Base-by-base conservation (phyloP, 2,888 invertebrate species). In the Litoditis marina region DNA sequence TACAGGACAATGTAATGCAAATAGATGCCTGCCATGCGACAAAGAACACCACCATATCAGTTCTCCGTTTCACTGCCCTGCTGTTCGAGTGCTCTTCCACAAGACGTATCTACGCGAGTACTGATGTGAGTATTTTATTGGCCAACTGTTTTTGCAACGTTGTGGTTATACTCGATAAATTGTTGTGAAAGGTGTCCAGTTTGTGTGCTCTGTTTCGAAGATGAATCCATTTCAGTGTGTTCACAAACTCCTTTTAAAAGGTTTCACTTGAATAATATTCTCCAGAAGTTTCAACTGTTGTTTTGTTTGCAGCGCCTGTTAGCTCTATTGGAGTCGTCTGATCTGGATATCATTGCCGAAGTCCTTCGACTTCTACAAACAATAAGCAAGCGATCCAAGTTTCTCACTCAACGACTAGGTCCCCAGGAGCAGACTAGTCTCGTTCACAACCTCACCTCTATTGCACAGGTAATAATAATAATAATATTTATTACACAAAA, bases 51-150 rank as follows among this genome's bases (percentile, higher is more conserved):
- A 60, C 56, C 16, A 53, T 71, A 11, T 31, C 69, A 13, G 62
- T 79, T 7, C 64, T 80, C 32, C 62, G 73, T 2, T 80, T 80
- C 66, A 78, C 79, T 22, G 68, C 73, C 6, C 66, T 76, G 4
- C 64, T 80, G 1, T 80, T 78, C 68, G 80, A 80, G 51, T 78
- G 77, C 66, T 78, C 77, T 1, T 78, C 77, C n/a, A 75, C 78
- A 0, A 59, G 80, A 28, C 68, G 78, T 1, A 63, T 78, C 5
- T 80, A 80, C 66, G 58, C 70, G 16, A 76, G 76, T n/a, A 69
- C 72, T 28, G 78, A 76, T 46, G 77, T 77, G 34, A 46, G 67
- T 54, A 58, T 50, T 50, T 32, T 16, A 44, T 13, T 19, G 22
- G n/a, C n/a, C n/a, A n/a, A n/a, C n/a, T n/a, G n/a, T n/a, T n/a